A percentile compares a stretch with the other conserved stretches of the same genome.
Evolutionary conservation across 2,888 invertebrate genomes (phyloP).

Genomic region (Hemithea aestivaria): DNA sequence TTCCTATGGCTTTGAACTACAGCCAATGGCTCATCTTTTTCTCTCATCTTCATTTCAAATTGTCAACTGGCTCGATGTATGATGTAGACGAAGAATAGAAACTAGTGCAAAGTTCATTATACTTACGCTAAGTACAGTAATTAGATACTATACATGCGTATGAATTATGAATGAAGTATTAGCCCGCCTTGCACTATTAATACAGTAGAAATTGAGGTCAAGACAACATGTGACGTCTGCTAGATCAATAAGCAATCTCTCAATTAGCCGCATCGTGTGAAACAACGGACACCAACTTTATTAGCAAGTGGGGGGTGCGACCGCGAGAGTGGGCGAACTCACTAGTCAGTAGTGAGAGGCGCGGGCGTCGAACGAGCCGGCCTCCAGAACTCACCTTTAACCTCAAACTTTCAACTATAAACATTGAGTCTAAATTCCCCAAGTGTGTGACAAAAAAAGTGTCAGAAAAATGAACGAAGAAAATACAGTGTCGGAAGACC

Average conservation of each 20-base stretch:
- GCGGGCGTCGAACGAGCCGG: slow-evolving; percentile 67
- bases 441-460: slow-evolving; percentile 27
- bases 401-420: slow-evolving; percentile 28
- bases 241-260: neutral
- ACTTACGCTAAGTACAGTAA: too few relatives aligned
- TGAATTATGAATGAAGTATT: too few relatives aligned
- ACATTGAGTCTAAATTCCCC: slow-evolving; percentile 21
- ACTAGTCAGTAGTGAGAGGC: slow-evolving; percentile 57
- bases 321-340: slow-evolving; percentile 56
- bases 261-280: slow-evolving; percentile 31
- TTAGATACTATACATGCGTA: too few relatives aligned
- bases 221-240: neutral
- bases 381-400: slow-evolving; percentile 39
- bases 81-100: too few relatives aligned
- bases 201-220: too few relatives aligned
- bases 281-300: slow-evolving; percentile 36
- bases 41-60: too few relatives aligned
- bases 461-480: slow-evolving; percentile 61
- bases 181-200: too few relatives aligned
- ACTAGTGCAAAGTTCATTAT: too few relatives aligned
- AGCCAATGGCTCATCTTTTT: too few relatives aligned
- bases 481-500: slow-evolving; percentile 59
- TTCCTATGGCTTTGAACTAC: too few relatives aligned
- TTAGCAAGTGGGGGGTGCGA: slow-evolving; percentile 54
- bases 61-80: too few relatives aligned